These are phyloP conservation scores for Condylostylus longicornis DNA, from an alignment of 1,140 invertebrate genomes.

Conservation along the genomic window DNA sequence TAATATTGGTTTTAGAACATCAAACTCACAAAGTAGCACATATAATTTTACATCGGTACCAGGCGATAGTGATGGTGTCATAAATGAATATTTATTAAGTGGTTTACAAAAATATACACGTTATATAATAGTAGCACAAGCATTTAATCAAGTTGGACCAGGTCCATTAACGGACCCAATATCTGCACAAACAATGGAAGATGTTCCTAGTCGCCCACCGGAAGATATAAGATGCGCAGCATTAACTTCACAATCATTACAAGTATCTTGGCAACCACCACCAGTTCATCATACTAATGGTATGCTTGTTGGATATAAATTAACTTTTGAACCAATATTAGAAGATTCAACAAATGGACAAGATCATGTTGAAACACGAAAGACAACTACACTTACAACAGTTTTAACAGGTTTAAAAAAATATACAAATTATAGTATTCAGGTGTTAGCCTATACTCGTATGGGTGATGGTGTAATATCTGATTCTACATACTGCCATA, in stretches of 20 bases:
- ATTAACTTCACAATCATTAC: constrained; percentile 56
- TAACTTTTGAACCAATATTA: constrained; percentile 50
- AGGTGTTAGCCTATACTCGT: constrained; percentile 65
- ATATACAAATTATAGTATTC: constrained; percentile 75
- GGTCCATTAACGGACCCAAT: constrained; percentile 63
- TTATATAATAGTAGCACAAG: constrained; percentile 67
- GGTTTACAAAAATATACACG: constrained; percentile 60
- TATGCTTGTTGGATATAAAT: constrained; percentile 68
- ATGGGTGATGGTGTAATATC: constrained; percentile 64
- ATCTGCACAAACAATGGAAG: constrained; percentile 63
- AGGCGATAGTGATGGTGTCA: constrained; percentile 52
- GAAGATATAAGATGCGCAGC: constrained; percentile 56
- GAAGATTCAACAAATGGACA: constrained; percentile 30
- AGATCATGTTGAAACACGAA: constrained; percentile 49
- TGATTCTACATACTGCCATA: constrained; percentile 55
- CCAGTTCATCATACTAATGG: constrained; percentile 59
- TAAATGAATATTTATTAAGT: constrained; percentile 44
- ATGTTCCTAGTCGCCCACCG: constrained; percentile 57
- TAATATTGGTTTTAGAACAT: constrained; percentile 38
- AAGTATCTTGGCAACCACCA: constrained; percentile 74
- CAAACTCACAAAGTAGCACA: constrained; percentile 26
- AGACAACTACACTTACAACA: constrained; percentile 50
- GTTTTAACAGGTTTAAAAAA: constrained; percentile 52
- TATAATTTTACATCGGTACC: constrained; percentile 54
- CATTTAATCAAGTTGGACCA: constrained; percentile 70